These are phyloP conservation scores for Archaeoteleia sp. DNA, from an alignment of 2,888 invertebrate species.

Conservation along the genomic window DNA sequence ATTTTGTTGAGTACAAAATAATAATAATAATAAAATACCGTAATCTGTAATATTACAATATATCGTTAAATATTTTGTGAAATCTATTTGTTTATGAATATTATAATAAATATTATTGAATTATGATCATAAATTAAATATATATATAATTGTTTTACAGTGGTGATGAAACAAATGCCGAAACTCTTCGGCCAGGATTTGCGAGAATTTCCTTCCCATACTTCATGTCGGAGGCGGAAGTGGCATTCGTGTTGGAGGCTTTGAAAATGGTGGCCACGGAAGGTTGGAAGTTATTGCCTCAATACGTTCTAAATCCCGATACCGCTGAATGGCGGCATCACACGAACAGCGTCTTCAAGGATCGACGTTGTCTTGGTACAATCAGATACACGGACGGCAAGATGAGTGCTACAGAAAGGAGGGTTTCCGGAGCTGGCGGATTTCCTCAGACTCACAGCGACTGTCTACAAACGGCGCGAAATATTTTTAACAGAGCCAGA, in stretches of 20 bases:
- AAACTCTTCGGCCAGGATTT: slow-evolving; percentile 90
- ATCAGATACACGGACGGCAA: slow-evolving; percentile 85
- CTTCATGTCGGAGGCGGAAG: slow-evolving; percentile 86
- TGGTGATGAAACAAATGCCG: slow-evolving; percentile 75
- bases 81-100: too few relatives aligned
- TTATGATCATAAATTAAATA: too few relatives aligned
- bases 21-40: too few relatives aligned
- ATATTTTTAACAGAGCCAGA: slow-evolving; percentile 85
- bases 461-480: slow-evolving; percentile 86
- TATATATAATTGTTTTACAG: slow-evolving; percentile 55
- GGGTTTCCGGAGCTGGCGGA: slow-evolving; percentile 82
- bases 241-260: slow-evolving; percentile 89
- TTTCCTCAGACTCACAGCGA: slow-evolving; percentile 86
- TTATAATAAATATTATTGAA: too few relatives aligned
- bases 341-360: slow-evolving; percentile 85
- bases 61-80: too few relatives aligned
- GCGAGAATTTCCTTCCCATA: slow-evolving; percentile 89
- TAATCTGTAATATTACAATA: too few relatives aligned
- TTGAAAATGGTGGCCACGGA: slow-evolving; percentile 91
- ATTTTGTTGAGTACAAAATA: too few relatives aligned
- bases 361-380: slow-evolving; percentile 88
- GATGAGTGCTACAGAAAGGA: slow-evolving; percentile 84
- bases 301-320: slow-evolving; percentile 90
- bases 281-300: slow-evolving; percentile 92
- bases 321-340: slow-evolving; percentile 94